Base-by-base conservation (phyloP, 2,888 invertebrate genomes). In the Geophilus truncorum region DNA sequence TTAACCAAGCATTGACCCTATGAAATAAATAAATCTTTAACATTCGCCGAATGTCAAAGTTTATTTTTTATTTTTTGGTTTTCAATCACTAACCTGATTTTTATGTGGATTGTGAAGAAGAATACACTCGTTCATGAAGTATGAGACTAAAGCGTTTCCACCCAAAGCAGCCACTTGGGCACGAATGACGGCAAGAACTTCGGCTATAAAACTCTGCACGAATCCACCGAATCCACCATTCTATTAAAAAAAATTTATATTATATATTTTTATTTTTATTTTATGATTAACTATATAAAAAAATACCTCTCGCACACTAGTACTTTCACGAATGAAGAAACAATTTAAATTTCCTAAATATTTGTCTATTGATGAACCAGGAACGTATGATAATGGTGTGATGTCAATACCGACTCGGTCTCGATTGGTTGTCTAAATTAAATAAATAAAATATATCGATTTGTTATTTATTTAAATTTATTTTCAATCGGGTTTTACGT, bases 1-100 rank as follows among this genome's bases (percentile, higher is more conserved):
- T 96, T 97, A 83, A 98, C 92, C 82, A 98, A 90, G 89, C 97
- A 97, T 88, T 98, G 97, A 81, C 95, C 96, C 96, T 97, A 90
- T 51, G 90, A 91, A 84, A 70, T 81, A 51, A 83, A n/a, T 82
- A n/a, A 25, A 82, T 51, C 5, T 21, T 21, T 75, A 75, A n/a
- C n/a, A n/a, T n/a, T n/a, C n/a, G n/a, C n/a, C n/a, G n/a, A n/a
- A n/a, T n/a, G n/a, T n/a, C n/a, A 21, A 81, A 79, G 3, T 4
- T 62, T 79, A 23, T 79, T 28, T 81, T 30, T 77, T 77, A 32
- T 77, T 77, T 5, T 12, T 87, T n/a, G n/a, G n/a, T n/a, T n/a
- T n/a, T n/a, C n/a, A n/a, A n/a, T n/a, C n/a, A n/a, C n/a, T n/a
- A n/a, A 96, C 97, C 91, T 98, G 98, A 89, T 97, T 98, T 88